These are phyloP conservation scores for Triplophysa siluroides DNA, from an alignment of 2,113 vertebrate species.

Conservation along the genomic window DNA sequence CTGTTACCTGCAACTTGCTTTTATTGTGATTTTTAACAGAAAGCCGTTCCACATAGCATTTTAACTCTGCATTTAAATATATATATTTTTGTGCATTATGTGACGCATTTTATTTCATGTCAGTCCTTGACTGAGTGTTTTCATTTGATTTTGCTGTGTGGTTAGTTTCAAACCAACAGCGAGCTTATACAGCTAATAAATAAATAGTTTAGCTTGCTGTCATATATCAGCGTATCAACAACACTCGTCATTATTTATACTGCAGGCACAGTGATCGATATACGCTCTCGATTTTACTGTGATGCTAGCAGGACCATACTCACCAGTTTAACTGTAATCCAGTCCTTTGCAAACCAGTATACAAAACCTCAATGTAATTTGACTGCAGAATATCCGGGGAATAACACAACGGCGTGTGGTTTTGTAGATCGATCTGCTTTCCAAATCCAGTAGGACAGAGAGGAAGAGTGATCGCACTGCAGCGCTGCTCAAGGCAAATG, in stretches of 20 bases:
- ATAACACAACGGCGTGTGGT: constrained; percentile 4
- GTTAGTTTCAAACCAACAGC: neutral
- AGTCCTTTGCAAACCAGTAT: constrained; percentile 47
- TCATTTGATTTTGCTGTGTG: neutral
- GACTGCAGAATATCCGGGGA: neutral
- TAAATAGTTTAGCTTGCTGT: neutral
- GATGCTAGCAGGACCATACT: constrained; percentile 61
- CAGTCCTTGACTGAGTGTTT: neutral
- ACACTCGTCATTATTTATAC: neutral
- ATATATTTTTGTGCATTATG: too few relatives aligned
- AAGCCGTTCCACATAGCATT: neutral
- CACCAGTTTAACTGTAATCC: constrained; percentile 61
- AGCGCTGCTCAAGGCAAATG: constrained; percentile 19
- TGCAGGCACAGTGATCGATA: constrained; percentile 18
- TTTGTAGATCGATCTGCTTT: constrained; percentile 12
- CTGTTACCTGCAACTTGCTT: constrained; percentile 25
- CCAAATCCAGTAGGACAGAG: neutral
- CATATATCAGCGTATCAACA: neutral
- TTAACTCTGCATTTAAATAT: neutral
- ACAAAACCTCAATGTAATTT: constrained; percentile 9
- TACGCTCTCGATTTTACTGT: neutral
- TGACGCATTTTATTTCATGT: too few relatives aligned
- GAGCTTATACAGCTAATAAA: neutral
- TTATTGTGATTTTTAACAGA: neutral
- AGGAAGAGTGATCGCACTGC: constrained; percentile 24